Evolutionary conservation across 2,888 invertebrate genomes (phyloP), one percentile per base, ranked within the genome.

Genomic region (Hyposoter dolosus): DNA sequence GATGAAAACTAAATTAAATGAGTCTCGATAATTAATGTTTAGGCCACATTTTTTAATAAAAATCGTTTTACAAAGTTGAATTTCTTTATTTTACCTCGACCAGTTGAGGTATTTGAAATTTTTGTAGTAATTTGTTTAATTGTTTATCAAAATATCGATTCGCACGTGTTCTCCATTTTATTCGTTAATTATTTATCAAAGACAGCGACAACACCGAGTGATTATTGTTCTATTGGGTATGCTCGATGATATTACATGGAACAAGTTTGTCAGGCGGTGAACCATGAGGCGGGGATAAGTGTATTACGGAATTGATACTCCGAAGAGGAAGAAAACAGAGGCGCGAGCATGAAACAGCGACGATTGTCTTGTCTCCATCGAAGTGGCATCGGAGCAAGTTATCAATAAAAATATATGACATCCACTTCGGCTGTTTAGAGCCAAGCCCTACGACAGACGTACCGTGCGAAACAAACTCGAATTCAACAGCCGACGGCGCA

Each of bases 201-300:
- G 60, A 56, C 7, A 23, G 12, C n/a, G 60, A 63, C 32, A 53
- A 63, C 23, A 17, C 65, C 65, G 47, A 65, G 19, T 23, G 23
- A 65, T 80, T 45, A 47, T 50, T 12, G 23, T 32, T n/a, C 17
- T 68, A 47, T 74, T 43, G 23, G 35, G 63, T 4, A 17, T 75
- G 23, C 47, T n/a, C 56, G 17, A 19, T n/a, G 15, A 28, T 40
- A 19, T 17, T 53, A 82, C 63, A 60, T 79, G 60, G 78, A 56
- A 60, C 23, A 69, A 74, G 78, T 83, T 83, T 45, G 72, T 23
- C 53, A 68, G 78, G 74, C 74, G 68, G 19, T 68, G 68, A 72
- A 83, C 72, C 74, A 72, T 66, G 82, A 83, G 71, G 23, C 72
- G 60, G 60, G 74, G 74, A 79, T 83, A 83, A 83, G 83, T 79